phyloP scores from a whole-genome alignment of 2,797 vertebrate genomes.

The Cygnus olor region DNA sequence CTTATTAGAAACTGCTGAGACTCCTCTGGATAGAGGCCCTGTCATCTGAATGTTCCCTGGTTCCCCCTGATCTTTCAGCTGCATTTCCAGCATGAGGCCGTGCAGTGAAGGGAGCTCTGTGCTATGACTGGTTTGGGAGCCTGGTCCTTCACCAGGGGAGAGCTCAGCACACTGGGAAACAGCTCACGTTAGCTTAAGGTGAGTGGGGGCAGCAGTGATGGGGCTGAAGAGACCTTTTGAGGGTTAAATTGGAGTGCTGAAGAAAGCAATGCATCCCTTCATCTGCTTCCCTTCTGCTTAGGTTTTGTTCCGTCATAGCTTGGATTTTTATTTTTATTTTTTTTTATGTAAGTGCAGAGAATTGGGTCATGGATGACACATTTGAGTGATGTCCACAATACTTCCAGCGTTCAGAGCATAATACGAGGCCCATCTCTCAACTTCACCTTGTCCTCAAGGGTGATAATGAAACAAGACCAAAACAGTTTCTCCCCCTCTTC shows the following conservation, averaged over 20 bases:
- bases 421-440: not conserved
- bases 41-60: not conserved
- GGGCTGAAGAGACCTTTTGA: not conserved
- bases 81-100: accelerated
- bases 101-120: not conserved
- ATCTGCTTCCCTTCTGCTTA: not conserved
- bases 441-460: not conserved
- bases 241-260: not conserved
- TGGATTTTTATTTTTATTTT: not conserved
- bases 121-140: not conserved
- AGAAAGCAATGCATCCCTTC: not conserved
- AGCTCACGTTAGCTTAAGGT: not conserved
- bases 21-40: not conserved
- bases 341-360: not conserved
- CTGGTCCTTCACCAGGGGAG: not conserved
- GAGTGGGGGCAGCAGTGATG: not conserved
- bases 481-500: conserved; percentile 20
- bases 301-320: not conserved
- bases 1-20: not conserved
- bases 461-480: not conserved
- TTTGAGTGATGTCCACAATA: not conserved
- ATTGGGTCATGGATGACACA: not conserved
- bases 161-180: not conserved
- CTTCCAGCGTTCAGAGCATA: not conserved
- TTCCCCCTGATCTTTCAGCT: not conserved